phyloP scores from a whole-genome alignment of 1,140 invertebrate species.

The Nephotettix cincticeps region DNA sequence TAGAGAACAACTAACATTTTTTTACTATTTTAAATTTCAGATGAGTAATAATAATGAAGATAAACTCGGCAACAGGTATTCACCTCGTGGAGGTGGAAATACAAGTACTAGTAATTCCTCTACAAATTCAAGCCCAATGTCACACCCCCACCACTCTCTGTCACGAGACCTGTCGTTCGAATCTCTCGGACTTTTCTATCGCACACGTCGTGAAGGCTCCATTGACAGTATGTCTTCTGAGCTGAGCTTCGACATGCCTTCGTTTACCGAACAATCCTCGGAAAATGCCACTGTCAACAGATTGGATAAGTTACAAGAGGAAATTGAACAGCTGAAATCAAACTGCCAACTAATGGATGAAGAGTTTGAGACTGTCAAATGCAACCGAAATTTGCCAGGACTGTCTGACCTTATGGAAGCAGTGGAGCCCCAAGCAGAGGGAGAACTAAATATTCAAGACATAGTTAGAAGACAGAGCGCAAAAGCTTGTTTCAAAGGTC shows the following conservation, averaged over 20 bases:
- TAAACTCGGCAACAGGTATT: neutral
- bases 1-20: no score
- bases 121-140: slow-evolving; percentile 17
- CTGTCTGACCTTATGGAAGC: slow-evolving; percentile 37
- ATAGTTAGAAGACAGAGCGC: slow-evolving; percentile 35
- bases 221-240: slow-evolving; percentile 43
- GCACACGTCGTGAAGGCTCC: slow-evolving; percentile 33
- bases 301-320: slow-evolving; percentile 41
- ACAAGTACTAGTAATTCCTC: neutral
- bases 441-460: slow-evolving; percentile 1
- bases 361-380: slow-evolving; percentile 42
- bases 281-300: slow-evolving; percentile 24
- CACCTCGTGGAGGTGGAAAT: neutral
- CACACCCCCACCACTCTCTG: neutral
- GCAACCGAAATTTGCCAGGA: slow-evolving; percentile 40
- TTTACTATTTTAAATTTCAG: no score
- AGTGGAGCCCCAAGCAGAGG: neutral
- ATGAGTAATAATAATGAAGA: neutral
- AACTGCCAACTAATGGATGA: slow-evolving; percentile 44
- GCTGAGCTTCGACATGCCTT: slow-evolving; percentile 40
- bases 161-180: slow-evolving; percentile 28
- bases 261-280: slow-evolving; percentile 29
- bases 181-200: slow-evolving; percentile 20
- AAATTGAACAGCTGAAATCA: slow-evolving; percentile 42
- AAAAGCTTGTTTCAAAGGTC: slow-evolving; percentile 37